Conservation (phyloP, 2,797 vertebrate species). For the Hemibagrus guttatus region DNA sequence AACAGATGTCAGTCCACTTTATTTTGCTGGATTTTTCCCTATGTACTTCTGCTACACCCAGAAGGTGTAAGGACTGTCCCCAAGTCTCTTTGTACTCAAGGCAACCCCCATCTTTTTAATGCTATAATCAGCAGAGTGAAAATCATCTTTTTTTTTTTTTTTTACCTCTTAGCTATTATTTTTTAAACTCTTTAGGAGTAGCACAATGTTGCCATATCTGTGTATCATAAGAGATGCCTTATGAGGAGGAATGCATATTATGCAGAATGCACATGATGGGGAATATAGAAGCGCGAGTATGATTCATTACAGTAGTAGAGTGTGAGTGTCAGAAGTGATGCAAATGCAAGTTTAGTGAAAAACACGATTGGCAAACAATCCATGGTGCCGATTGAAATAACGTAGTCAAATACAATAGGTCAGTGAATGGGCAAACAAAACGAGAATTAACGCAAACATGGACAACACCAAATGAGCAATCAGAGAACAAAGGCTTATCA, state of each 20-base stretch:
- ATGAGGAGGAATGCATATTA: neutral
- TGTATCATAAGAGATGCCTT: too few relatives aligned
- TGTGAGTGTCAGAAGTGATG: slow-evolving; percentile 1
- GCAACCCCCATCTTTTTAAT: neutral
- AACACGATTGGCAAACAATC: neutral
- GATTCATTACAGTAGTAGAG: slow-evolving; percentile 7
- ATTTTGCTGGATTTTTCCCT: neutral
- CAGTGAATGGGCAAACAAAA: neutral
- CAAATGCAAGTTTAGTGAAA: neutral
- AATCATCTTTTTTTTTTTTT: neutral
- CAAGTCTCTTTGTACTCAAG: neutral
- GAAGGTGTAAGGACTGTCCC: neutral
- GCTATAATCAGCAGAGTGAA: neutral
- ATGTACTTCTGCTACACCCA: neutral
- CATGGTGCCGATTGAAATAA: neutral
- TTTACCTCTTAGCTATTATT: neutral
- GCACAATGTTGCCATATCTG: neutral
- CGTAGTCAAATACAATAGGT: neutral
- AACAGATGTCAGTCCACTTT: neutral
- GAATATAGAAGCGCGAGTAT: neutral
- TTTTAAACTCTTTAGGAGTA: neutral
- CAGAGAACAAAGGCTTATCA: too few relatives aligned
- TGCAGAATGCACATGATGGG: neutral
- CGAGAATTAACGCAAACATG: neutral
- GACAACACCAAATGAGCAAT: neutral